A percentile compares a stretch with the other conserved stretches of the same genome.
phyloP scores from a whole-genome alignment of 2,113 vertebrate species.

The Solea solea region DNA sequence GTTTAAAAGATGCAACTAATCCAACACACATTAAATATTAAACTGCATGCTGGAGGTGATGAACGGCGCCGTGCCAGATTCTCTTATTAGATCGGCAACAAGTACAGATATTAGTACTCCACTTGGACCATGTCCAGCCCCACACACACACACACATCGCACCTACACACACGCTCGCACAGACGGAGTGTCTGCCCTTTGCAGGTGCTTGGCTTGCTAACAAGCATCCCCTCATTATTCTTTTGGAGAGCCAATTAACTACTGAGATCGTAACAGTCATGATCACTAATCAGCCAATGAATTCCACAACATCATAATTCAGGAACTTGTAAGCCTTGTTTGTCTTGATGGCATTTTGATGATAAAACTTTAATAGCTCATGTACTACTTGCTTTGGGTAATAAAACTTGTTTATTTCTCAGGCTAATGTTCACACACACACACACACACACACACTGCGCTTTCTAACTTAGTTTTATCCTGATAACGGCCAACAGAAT shows the following conservation, averaged over 20 bases:
- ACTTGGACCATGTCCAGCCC: conserved; percentile 59
- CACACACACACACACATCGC: conserved; percentile 16
- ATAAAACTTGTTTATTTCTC: conserved; percentile 19
- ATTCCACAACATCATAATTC: conserved; percentile 60
- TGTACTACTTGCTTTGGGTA: conserved; percentile 12
- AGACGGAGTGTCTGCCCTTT: conserved; percentile 60
- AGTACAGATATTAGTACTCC: conserved; percentile 59
- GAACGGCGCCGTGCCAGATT: conserved; percentile 46
- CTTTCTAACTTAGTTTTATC: not conserved
- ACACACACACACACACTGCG: not conserved
- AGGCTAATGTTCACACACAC: not conserved
- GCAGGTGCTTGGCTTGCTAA: conserved; percentile 75
- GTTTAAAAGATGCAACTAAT: not conserved
- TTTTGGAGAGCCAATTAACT: conserved; percentile 70
- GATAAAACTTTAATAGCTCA: conserved; percentile 29
- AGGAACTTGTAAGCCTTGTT: conserved; percentile 28
- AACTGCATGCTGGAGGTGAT: conserved; percentile 22
- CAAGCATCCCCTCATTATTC: conserved; percentile 72
- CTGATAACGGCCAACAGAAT: not conserved
- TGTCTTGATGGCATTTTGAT: conserved; percentile 31
- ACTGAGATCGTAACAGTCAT: conserved; percentile 54
- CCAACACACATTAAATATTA: conserved; percentile 3
- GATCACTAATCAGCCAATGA: conserved; percentile 65
- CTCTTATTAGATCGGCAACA: conserved; percentile 52
- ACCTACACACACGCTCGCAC: conserved; percentile 24